A percentile compares a stretch with the other conserved stretches of the same genome.
Evolutionary conservation across 2,113 vertebrate species (phyloP).

Genomic region (Macquaria australasica): DNA sequence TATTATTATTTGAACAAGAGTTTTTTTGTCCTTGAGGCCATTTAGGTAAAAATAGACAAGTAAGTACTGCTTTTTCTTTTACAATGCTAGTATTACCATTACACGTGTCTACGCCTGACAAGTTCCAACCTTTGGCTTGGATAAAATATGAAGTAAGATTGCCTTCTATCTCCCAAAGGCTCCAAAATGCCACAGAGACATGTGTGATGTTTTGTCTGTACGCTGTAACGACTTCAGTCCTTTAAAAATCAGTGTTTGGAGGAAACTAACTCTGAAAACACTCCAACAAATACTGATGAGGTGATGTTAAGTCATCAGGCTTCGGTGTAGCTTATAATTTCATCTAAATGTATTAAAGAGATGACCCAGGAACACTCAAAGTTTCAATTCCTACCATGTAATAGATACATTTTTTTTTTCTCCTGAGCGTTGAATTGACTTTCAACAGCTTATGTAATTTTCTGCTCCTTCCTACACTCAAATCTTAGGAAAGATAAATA

Average conservation of each 20-base stretch:
- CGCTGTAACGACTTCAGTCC: not conserved
- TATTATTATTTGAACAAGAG: not conserved
- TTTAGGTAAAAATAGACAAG: not conserved
- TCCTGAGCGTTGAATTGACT: constrained; percentile 21
- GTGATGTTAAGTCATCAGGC: not conserved
- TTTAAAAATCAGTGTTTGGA: not conserved
- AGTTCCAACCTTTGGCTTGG: not conserved
- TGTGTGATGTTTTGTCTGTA: not conserved
- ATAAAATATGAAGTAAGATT: not conserved
- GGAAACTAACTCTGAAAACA: not conserved
- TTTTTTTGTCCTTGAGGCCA: not conserved
- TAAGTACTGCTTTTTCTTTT: constrained; percentile 6
- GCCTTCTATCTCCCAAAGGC: not conserved
- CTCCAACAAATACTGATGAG: not conserved
- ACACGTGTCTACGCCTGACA: not conserved
- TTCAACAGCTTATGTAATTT: constrained; percentile 63
- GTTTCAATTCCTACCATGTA: constrained; percentile 1
- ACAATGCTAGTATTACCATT: not conserved
- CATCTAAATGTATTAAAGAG: constrained; percentile 1
- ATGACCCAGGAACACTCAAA: constrained; percentile 18
- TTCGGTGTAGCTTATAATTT: not conserved
- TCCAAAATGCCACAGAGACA: not conserved
- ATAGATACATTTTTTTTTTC: not conserved
- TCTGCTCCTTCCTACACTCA: constrained; percentile 60
- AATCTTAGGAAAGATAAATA: constrained; percentile 39